phyloP scores from a whole-genome alignment of 2,888 invertebrate genomes.

The Galeopsomyia nigrocyanea region DNA sequence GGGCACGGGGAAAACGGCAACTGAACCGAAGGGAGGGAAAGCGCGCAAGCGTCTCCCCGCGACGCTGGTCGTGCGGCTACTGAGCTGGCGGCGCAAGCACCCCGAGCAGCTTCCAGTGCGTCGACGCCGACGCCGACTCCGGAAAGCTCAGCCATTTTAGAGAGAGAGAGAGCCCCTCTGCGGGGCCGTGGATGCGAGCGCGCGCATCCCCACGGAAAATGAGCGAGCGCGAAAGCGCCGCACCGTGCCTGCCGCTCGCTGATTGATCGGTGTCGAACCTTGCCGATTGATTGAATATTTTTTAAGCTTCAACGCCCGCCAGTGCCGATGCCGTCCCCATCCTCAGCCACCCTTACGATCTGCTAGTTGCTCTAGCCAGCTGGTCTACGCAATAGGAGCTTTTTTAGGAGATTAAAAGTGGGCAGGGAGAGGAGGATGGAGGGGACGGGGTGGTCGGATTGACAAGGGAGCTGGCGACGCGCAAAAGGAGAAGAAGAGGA shows the following conservation, averaged over 20 bases:
- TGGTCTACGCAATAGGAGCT: no score
- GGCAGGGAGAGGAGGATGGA: not conserved
- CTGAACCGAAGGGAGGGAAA: not conserved
- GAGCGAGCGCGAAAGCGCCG: not conserved
- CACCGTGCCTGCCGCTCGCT: slow-evolving; percentile 40
- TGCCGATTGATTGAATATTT: slow-evolving; percentile 68
- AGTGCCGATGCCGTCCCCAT: no score
- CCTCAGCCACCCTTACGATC: no score
- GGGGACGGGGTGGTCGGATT: not conserved
- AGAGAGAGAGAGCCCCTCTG: slow-evolving; percentile 21
- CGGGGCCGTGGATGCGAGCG: not conserved
- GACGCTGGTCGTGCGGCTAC: slow-evolving; percentile 67
- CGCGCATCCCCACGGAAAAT: not conserved
- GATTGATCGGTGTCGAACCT: slow-evolving; percentile 68
- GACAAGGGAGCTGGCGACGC: not conserved
- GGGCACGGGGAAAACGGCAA: no score
- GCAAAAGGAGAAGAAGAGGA: not conserved
- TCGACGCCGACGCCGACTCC: slow-evolving; percentile 63
- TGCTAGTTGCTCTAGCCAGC: no score
- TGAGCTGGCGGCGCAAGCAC: slow-evolving; percentile 66
- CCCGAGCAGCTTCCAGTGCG: slow-evolving; percentile 66
- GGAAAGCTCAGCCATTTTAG: slow-evolving; percentile 63
- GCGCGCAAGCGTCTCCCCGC: slow-evolving; percentile 48
- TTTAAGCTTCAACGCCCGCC: slow-evolving; percentile 61
- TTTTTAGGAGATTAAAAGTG: no score